A percentile compares a stretch with the other conserved stretches of the same genome.
These are phyloP conservation scores for Drosophila pandora DNA, from an alignment of 1,140 invertebrate genomes.

Conservation along the genomic window DNA sequence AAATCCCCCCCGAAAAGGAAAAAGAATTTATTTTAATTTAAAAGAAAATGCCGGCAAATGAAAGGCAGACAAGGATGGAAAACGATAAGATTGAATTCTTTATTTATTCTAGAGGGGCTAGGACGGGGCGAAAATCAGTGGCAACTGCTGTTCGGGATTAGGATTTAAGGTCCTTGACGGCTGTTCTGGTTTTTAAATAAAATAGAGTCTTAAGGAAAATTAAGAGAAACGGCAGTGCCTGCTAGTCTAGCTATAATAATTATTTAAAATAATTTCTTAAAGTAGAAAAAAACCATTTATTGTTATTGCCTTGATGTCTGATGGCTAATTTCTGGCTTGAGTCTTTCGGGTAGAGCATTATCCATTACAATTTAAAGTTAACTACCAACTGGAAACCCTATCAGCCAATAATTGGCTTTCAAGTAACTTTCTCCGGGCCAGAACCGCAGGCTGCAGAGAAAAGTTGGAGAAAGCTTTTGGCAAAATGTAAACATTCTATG, in stretches of 20 bases:
- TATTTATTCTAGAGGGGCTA: too few relatives aligned
- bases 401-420: constrained; percentile 46
- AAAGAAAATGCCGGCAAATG: constrained; percentile 2
- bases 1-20: constrained; percentile 13
- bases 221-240: not conserved
- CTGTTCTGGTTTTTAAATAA: not conserved
- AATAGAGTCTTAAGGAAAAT: too few relatives aligned
- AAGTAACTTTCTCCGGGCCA: constrained; percentile 18
- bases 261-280: not conserved
- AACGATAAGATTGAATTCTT: not conserved
- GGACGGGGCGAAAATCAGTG: constrained; percentile 2
- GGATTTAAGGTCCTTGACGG: constrained; percentile 4
- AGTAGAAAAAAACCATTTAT: not conserved
- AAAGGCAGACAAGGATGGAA: not conserved
- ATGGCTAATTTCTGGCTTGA: not conserved
- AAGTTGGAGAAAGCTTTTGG: constrained; percentile 38
- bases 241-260: not conserved
- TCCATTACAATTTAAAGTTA: constrained; percentile 26
- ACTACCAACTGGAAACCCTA: constrained; percentile 27
- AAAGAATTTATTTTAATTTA: constrained; percentile 47
- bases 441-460: constrained; percentile 1
- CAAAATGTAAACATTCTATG: constrained; percentile 30
- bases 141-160: constrained; percentile 20
- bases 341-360: constrained; percentile 6
- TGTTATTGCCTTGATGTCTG: too few relatives aligned